Base-by-base conservation (phyloP, 2,888 invertebrate species). In the Gisinianus flammeolus region DNA sequence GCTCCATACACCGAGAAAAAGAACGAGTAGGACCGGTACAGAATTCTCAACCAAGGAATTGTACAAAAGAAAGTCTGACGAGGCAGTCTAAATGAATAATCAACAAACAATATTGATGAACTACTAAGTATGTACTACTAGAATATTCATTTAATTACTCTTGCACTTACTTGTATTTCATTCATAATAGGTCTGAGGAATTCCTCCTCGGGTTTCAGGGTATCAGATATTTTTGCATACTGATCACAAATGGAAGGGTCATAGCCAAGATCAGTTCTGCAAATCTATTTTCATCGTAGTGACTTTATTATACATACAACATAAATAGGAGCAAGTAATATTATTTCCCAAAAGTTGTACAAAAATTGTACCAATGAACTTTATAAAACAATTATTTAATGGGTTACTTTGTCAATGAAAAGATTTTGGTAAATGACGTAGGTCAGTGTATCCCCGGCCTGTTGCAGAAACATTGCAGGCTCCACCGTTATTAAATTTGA, bases 1-100 rank as follows among this genome's bases (percentile, higher is more conserved):
- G 73, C 85, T 85, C 85, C 85, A 85, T 12, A 85, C 83, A 26
- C 85, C 85, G 4, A 85, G 81, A 74, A 84, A 83, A n/a, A 85
- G 75, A n/a, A 85, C 85, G 19, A 85, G 81, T 31, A 85, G 33
- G 0, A 85, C 85, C 10, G 85, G 83, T 0, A 85, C 70, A 24
- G 83, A 84, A 66, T 85, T 85, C 77, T 85, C 85, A 2, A 85
- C 85, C n/a, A 85, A 66, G 4, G 83, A 82, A 66, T 84, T 84
- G 79, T 82, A 85, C 10, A 85, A 73, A 24, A 85, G 80, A 67
- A 83, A 85, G 26, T 62, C 78, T 0, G 83, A 81, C 0, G 85
- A 85, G 16, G 81, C 73, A 70, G 80, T 80, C 83, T 84, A 56
- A 10, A 79, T 8, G 5, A 35, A 8, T 12, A 35, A 35, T 8